Evolutionary conservation across 2,888 invertebrate species (phyloP), one percentile per base, ranked within the genome.

Genomic region (Eristalis tenax): DNA sequence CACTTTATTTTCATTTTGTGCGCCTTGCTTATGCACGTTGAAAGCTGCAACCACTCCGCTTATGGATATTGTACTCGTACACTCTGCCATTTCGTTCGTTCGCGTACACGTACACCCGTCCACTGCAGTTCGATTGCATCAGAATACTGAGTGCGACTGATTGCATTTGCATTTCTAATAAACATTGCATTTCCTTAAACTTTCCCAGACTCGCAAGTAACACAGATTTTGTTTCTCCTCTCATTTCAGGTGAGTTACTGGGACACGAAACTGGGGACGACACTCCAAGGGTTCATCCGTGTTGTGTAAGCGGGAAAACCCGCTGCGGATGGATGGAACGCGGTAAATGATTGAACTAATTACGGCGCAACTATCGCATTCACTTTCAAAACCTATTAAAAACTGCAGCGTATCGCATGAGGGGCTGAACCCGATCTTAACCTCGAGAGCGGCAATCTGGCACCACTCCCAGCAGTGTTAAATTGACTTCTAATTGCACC

Each of bases 401-500:
- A 8, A 50, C 22, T 6, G 22, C 32, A 43, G 66, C 28, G 50
- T n/a, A 69, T 69, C 56, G 28, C 18, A 10, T 18, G 26, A 73
- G 57, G 59, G 66, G 63, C 38, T 80, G 28, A 71, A 32, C 59
- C 32, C 57, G 69, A 28, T 57, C 74, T 83, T 70, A 79, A 61
- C 80, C 84, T 73, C 71, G 40, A 68, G 64, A 66, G 15, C 38
- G 69, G 70, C 28, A 40, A 11, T 61, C 10, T 40, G 40, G 15
- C 35, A 69, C 81, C 77, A 74, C 85, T 85, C 81, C 81, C 50
- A 43, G 71, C 50, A n/a, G 50, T 50, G 64, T 43, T 76, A 77
- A 77, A 77, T 81, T 85, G 73, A 81, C 73, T 74, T 73, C 57
- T 69, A 81, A 81, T 81, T 73, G 63, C n/a, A 5, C n/a, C n/a